Percentiles rank a stretch among this genome's conserved stretches.
These are phyloP conservation scores for Charaxes varanes DNA, from an alignment of 1,140 invertebrate species.

Conservation along the genomic window DNA sequence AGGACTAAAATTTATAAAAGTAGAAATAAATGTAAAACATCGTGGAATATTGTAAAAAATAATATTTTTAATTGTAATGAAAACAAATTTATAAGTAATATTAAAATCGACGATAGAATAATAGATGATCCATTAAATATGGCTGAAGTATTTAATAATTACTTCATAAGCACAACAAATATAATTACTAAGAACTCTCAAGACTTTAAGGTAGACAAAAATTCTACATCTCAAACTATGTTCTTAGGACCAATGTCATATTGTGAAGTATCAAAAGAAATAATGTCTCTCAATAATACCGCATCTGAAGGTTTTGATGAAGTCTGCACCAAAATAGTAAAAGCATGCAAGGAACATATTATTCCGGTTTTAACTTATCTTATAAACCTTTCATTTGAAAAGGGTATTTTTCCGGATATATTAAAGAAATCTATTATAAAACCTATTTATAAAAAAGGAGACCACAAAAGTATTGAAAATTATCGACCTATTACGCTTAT, in stretches of 20 bases:
- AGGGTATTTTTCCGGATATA: not conserved
- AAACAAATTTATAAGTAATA: not conserved
- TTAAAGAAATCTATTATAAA: not conserved
- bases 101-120: not conserved
- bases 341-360: not conserved
- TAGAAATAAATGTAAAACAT: not conserved
- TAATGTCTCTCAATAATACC: too few relatives aligned
- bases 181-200: too few relatives aligned
- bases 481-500: not conserved
- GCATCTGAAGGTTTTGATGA: not conserved
- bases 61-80: not conserved
- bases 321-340: not conserved
- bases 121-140: not conserved
- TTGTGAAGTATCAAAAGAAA: too few relatives aligned
- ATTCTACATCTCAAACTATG: not conserved
- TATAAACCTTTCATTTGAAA: not conserved
- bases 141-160: not conserved
- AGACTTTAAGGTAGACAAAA: not conserved
- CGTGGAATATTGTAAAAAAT: not conserved
- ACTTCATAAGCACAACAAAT: not conserved
- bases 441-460: not conserved
- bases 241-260: not conserved
- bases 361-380: not conserved
- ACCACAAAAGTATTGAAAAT: not conserved
- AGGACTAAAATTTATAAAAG: not conserved